Conservation (phyloP, 2,113 vertebrate species). For the Typhlomys cinereus region DNA sequence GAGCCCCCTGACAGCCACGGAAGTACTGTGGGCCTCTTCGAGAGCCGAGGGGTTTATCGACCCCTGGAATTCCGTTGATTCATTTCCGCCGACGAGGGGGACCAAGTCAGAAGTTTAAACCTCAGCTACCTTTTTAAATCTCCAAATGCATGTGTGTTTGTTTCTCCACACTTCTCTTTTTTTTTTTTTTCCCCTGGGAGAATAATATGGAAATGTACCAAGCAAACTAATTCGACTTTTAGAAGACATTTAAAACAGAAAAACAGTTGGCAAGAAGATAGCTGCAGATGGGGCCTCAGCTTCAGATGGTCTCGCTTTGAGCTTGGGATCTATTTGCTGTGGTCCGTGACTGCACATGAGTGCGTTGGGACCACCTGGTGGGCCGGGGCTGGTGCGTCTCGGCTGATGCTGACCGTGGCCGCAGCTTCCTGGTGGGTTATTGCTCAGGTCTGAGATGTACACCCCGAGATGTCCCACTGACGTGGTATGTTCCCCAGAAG, state of each 20-base stretch:
- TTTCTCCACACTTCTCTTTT: background rate
- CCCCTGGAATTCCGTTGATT: background rate
- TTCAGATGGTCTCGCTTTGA: background rate
- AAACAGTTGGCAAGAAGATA: background rate
- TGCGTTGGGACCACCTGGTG: background rate
- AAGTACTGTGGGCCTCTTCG: background rate
- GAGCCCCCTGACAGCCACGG: background rate
- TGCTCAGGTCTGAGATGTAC: background rate
- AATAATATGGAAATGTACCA: background rate
- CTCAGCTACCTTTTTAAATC: background rate
- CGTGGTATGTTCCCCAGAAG: background rate
- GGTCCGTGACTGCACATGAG: background rate
- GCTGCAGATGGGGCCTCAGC: background rate
- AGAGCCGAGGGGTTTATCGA: background rate
- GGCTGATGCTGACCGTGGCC: background rate
- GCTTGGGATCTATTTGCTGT: background rate
- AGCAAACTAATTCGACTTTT: constrained; percentile 20
- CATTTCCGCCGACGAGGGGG: too few relatives aligned
- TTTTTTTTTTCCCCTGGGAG: background rate
- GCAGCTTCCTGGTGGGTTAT: background rate
- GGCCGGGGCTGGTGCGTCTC: background rate
- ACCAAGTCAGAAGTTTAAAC: constrained; percentile 1
- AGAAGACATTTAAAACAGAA: constrained; percentile 49
- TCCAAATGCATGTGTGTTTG: background rate
- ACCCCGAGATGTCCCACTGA: too few relatives aligned